Evolutionary conservation across 2,113 vertebrate genomes (phyloP), one percentile per base, ranked within the genome.

Genomic region (Plotosus lineatus): DNA sequence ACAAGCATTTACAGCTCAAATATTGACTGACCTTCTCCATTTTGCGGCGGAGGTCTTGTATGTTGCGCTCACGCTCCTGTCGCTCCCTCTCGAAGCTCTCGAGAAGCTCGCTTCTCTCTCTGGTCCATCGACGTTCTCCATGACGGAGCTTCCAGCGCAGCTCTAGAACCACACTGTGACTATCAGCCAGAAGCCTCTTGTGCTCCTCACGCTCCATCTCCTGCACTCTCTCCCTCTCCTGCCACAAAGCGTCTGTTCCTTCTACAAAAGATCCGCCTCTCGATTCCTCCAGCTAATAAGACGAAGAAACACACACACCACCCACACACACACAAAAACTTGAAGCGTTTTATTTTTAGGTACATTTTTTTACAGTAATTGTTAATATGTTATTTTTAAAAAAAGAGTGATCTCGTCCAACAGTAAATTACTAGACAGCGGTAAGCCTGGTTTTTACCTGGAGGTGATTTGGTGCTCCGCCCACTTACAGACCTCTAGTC

Each of bases 111-210:
- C 87, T 85, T 81, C 95, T 95, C 86, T 98, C 97, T 0, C 93
- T 90, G 77, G 91, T 93, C 97, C 97, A 99, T 85, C 92, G 95
- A 88, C 94, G 96, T 90, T 98, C 97, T 0, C 90, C 93, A 73
- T 96, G 96, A 86, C 96, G 96, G 77, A 98, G 94, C 90, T 96
- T 96, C 96, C 97, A 96, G 86, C 93, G 94, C 36, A 98, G 94
- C 86, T 97, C 96, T 95, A 98, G 90, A 33, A 95, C 93, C 77
- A 94, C 86, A 63, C 90, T 85, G 38, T 97, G 97, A 84, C 94
- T 97, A 75, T 97, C 96, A 0, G 97, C 95, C 72, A 98, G 92
- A 65, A 97, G 94, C 40, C 94, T 94, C 88, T 88, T 93, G 81
- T 98, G 96, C 60, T 94, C 95, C 85, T 99, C 96, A 1, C 94